Conservation (phyloP, 1,140 invertebrate genomes). For the Babylonia areolata region DNA sequence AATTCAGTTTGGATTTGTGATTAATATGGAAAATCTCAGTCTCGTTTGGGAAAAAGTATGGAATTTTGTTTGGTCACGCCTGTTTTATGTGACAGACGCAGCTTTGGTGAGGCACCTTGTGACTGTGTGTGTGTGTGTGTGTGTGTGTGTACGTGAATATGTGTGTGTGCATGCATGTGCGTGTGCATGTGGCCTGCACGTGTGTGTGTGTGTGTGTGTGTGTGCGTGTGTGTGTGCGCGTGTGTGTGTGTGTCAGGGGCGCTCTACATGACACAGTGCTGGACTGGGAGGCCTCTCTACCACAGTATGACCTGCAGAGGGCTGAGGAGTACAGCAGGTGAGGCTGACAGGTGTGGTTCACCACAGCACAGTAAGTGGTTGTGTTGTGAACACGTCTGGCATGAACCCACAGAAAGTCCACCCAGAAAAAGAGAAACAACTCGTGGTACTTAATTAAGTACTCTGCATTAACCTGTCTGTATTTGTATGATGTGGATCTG, state of each 20-base stretch:
- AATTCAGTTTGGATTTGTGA: no score
- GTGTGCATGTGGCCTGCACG: background rate
- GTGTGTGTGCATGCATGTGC: background rate
- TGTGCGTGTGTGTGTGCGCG: background rate
- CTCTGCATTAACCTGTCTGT: no score
- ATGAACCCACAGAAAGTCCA: background rate
- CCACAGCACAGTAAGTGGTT: no score
- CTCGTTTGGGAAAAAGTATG: no score
- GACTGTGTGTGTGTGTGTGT: background rate
- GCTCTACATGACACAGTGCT: conserved; percentile 93
- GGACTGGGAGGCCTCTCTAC: conserved; percentile 98
- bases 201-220: conserved; percentile 1
- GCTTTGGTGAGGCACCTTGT: no score
- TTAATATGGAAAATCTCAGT: no score
- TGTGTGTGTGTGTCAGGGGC: conserved; percentile 80
- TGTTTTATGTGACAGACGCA: background rate
- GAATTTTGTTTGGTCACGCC: no score
- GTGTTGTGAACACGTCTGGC: no score
- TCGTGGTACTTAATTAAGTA: no score
- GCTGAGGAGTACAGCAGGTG: conserved; percentile 93
- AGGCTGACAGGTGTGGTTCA: conserved; percentile 35
- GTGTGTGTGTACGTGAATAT: background rate
- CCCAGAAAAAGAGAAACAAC: no score
- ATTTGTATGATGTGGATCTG: no score
- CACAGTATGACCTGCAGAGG: conserved; percentile 90